Base-by-base conservation (phyloP, 2,113 vertebrate species). In the Mirza zaza region DNA sequence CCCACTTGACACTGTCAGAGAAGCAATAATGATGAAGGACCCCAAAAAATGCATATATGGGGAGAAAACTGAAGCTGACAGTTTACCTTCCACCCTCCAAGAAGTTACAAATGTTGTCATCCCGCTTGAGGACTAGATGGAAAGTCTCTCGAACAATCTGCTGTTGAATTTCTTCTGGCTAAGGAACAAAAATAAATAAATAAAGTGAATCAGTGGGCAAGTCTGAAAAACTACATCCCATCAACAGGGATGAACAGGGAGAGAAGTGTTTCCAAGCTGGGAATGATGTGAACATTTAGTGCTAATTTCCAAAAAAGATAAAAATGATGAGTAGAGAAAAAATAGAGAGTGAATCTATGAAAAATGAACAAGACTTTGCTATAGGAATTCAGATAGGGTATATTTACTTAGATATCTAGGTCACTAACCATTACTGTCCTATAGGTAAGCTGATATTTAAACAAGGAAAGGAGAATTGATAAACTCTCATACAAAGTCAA, bases 61-160 rank as follows among this genome's bases (percentile, higher is more conserved):
- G 32, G 12, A 92, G 77, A 36, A 82, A 71, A 79, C 18, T 6
- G 12, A 90, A 95, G 48, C 85, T 34, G 36, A 61, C 39, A n/a
- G 14, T 45, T 95, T 97, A 98, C 99, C 99, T 99, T 98, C 99
- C 99, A 0, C 99, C 99, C 98, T 99, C 99, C 91, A 99, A 97
- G 98, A 99, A 99, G 97, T 99, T 99, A 98, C 99, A 99, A 97
- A 99, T 99, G 71, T 99, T 99, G 97, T 99, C 99, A 18, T 99
- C 99, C 68, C 99, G 98, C 97, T 99, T 99, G 34, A 99, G 99
- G 21, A 99, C 99, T 94, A 99, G 98, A 97, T 99, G 99, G 98
- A 99, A 99, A 6, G 99, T 99, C 97, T 99, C 99, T 0, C 99
- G 98, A 83, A 99, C 99, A 10, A 99, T 99, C 98, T 99, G 99